These are phyloP conservation scores for Idaea biselata DNA, from an alignment of 2,888 invertebrate species.

Conservation along the genomic window DNA sequence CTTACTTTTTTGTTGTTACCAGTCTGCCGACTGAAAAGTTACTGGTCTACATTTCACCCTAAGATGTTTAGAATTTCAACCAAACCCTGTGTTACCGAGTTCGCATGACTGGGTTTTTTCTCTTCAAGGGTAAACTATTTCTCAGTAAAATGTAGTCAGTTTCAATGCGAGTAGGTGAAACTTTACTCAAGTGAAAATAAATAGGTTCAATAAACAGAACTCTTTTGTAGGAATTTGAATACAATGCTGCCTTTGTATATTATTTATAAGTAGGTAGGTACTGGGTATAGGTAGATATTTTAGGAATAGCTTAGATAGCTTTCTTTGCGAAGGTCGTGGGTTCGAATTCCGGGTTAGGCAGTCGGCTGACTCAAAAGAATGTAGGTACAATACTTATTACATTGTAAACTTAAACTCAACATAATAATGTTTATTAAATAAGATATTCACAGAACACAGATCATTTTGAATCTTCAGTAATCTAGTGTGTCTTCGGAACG, in stretches of 20 bases:
- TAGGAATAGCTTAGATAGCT: not conserved
- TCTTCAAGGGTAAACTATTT: slow-evolving; percentile 1
- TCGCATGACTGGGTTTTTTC: slow-evolving; percentile 1
- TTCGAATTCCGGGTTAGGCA: too few species aligned
- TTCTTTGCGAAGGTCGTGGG: not conserved
- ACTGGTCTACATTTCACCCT: not conserved
- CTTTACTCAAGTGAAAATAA: not conserved
- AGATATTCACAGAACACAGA: too few species aligned
- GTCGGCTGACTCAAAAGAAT: too few species aligned
- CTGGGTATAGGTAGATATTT: not conserved
- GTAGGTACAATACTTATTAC: too few species aligned
- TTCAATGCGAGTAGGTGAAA: not conserved
- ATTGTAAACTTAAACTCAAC: too few species aligned
- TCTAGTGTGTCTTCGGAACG: too few species aligned
- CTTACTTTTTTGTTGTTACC: not conserved
- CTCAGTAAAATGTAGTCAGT: not conserved
- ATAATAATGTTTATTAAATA: too few species aligned
- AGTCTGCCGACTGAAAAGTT: not conserved
- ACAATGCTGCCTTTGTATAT: not conserved
- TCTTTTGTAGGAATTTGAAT: not conserved
- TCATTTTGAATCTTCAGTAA: too few species aligned
- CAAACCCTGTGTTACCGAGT: not conserved
- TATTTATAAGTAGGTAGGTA: not conserved
- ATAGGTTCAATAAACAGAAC: not conserved
- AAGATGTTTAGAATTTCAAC: not conserved